Evolutionary conservation across 2,113 vertebrate species (phyloP).

Genomic region (Alosa alosa): DNA sequence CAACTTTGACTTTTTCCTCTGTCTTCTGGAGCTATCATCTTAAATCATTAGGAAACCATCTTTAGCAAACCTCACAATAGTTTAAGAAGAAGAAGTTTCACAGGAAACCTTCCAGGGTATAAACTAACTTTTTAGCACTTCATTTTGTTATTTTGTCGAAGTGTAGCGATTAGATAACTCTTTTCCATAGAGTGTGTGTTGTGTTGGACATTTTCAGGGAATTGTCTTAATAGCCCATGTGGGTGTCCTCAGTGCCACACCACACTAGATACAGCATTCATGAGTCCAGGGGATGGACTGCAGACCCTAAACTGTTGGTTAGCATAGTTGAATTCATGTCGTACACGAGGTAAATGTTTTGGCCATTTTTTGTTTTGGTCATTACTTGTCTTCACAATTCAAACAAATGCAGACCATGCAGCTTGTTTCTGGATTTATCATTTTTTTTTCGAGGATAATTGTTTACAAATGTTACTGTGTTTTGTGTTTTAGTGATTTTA

Average conservation of each 20-base stretch:
- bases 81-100: too few species aligned
- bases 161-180: background rate
- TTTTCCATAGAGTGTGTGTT: background rate
- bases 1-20: too few species aligned
- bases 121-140: too few species aligned
- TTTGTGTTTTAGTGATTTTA: too few species aligned
- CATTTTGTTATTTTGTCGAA: too few species aligned
- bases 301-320: background rate
- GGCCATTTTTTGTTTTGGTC: background rate
- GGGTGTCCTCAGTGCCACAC: background rate
- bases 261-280: background rate
- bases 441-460: background rate
- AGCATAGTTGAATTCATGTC: background rate
- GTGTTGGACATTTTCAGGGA: background rate
- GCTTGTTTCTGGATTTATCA: background rate
- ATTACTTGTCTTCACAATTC: background rate
- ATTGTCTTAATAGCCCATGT: background rate
- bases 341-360: background rate
- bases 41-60: too few species aligned
- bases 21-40: too few species aligned
- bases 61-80: too few species aligned
- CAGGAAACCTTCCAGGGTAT: too few species aligned
- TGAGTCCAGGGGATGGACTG: background rate
- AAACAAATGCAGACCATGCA: background rate
- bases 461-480: too few species aligned